phyloP scores from a whole-genome alignment of 2,888 invertebrate species.

The Anoplius nigerrimus region DNA sequence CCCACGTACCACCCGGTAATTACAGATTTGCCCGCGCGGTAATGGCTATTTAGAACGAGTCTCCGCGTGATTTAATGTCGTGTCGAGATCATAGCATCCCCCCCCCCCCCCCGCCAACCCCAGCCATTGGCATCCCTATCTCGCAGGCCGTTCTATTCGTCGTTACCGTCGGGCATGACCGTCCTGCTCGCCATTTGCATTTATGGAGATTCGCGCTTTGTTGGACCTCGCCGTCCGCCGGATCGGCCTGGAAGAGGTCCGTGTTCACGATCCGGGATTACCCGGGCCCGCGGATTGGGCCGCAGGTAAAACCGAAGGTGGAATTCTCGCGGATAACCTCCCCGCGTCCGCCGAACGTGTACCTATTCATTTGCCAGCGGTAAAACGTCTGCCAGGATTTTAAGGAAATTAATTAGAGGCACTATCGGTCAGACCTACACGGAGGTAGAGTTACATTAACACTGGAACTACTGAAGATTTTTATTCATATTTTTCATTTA shows the following conservation, averaged over 20 bases:
- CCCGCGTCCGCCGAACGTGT: not conserved
- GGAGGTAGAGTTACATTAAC: too few species aligned
- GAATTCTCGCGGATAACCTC: not conserved
- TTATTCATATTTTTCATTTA: too few species aligned
- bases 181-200: slow-evolving; percentile 6
- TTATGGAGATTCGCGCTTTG: slow-evolving; percentile 17
- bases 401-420: too few species aligned
- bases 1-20: slow-evolving; percentile 33
- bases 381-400: too few species aligned
- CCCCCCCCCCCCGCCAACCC: not conserved
- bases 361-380: too few species aligned
- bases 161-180: not conserved
- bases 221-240: not conserved
- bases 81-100: slow-evolving; percentile 16
- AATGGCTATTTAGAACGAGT: slow-evolving; percentile 36
- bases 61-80: slow-evolving; percentile 30
- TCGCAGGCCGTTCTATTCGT: not conserved
- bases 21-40: slow-evolving; percentile 32
- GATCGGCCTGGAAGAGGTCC: not conserved
- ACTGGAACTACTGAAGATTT: too few species aligned
- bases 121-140: not conserved
- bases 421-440: too few species aligned
- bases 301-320: not conserved
- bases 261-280: not conserved
- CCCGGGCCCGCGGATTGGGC: too few species aligned